These are phyloP conservation scores for Pogonocherus hispidulus DNA, from an alignment of 2,888 invertebrate genomes.

Conservation along the genomic window DNA sequence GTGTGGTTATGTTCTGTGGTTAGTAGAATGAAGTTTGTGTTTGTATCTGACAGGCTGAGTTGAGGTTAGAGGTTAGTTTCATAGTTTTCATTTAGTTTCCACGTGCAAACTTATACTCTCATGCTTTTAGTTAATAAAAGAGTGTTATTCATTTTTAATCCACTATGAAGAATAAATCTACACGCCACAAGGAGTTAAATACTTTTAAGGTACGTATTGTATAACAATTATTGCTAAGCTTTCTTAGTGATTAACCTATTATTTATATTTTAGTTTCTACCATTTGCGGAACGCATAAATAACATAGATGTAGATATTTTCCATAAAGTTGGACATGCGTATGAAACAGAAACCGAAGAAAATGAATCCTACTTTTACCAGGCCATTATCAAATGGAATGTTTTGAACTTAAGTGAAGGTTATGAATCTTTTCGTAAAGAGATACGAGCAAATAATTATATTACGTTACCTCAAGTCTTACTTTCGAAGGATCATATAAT, in stretches of 20 bases:
- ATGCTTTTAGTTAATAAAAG: background rate
- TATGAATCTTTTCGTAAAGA: conserved; percentile 84
- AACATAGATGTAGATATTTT: conserved; percentile 90
- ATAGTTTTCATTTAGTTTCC: background rate
- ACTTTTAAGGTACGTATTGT: conserved; percentile 79
- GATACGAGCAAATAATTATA: conserved; percentile 75
- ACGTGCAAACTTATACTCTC: background rate
- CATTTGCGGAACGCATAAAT: conserved; percentile 89
- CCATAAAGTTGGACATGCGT: conserved; percentile 84
- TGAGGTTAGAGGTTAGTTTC: too few relatives aligned
- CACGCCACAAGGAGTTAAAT: conserved; percentile 81
- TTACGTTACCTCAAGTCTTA: conserved; percentile 88
- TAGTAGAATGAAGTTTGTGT: background rate
- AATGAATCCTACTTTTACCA: conserved; percentile 85
- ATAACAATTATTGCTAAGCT: conserved; percentile 9
- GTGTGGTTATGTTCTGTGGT: background rate
- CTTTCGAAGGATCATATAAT: conserved; percentile 85
- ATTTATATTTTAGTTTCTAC: conserved; percentile 78
- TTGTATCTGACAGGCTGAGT: too few relatives aligned
- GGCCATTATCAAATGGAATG: conserved; percentile 90
- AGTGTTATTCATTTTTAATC: background rate
- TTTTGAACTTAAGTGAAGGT: conserved; percentile 87
- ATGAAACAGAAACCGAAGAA: conserved; percentile 78
- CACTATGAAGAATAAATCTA: conserved; percentile 79
- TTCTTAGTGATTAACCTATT: background rate